Percentiles rank a stretch among this genome's conserved stretches.
These are phyloP conservation scores for Diachasma alloeum DNA, from an alignment of 1,140 invertebrate genomes.

Conservation along the genomic window DNA sequence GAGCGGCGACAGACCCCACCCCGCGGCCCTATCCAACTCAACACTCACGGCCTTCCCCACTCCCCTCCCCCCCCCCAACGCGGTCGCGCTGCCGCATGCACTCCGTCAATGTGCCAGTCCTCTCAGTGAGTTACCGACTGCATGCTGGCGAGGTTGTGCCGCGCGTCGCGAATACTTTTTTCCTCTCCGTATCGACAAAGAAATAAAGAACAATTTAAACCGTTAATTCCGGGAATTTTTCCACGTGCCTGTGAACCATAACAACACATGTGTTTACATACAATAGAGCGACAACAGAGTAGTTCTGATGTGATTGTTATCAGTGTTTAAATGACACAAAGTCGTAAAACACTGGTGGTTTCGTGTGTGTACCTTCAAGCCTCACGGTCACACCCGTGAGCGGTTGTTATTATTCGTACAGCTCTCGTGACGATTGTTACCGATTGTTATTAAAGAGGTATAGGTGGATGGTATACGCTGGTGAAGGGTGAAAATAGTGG, in stretches of 20 bases:
- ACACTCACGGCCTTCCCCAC: not conserved
- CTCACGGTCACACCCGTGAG: not conserved
- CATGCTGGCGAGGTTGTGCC: conserved; percentile 39
- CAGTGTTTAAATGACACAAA: too few relatives aligned
- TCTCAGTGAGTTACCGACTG: conserved; percentile 57
- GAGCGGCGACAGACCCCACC: not conserved
- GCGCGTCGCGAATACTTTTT: not conserved
- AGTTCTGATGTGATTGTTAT: too few relatives aligned
- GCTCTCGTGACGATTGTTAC: not conserved
- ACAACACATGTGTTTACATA: too few relatives aligned
- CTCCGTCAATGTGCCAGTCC: conserved; percentile 45
- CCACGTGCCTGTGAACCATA: too few relatives aligned
- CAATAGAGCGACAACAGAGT: too few relatives aligned
- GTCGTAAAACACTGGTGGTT: too few relatives aligned
- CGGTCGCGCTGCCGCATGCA: conserved; percentile 39
- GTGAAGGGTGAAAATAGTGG: not conserved
- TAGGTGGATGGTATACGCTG: not conserved
- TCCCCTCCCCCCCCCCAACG: conserved; percentile 15
- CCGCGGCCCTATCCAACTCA: not conserved
- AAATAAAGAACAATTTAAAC: too few relatives aligned
- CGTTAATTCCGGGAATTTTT: too few relatives aligned
- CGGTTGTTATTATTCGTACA: not conserved
- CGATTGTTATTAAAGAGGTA: not conserved
- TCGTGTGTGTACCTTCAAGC: not conserved
- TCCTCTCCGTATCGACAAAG: too few relatives aligned